A percentile compares a stretch with the other conserved stretches of the same genome.
phyloP scores from a whole-genome alignment of 2,797 vertebrate genomes.

The Schizopygopsis pylzovi region DNA sequence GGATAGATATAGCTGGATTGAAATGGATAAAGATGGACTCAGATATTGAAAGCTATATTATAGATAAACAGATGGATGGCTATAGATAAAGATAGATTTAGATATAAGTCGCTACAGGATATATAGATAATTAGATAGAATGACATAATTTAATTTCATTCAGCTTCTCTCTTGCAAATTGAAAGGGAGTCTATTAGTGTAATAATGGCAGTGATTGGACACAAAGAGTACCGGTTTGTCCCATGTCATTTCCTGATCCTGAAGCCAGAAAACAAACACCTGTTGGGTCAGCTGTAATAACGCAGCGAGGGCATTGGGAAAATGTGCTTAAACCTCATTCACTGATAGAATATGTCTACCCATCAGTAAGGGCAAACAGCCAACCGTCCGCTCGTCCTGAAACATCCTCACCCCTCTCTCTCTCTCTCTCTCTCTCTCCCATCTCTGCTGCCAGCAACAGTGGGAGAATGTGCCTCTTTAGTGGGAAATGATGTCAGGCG shows the following conservation, averaged over 20 bases:
- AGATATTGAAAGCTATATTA: neutral
- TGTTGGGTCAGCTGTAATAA: slow-evolving; percentile 23
- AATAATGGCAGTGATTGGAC: neutral
- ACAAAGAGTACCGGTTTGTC: slow-evolving; percentile 1
- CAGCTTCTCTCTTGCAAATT: neutral
- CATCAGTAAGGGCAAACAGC: slow-evolving; percentile 12
- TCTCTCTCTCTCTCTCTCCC: slow-evolving; percentile 4
- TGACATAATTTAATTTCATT: neutral
- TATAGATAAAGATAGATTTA: neutral
- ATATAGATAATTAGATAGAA: neutral
- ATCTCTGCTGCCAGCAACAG: slow-evolving; percentile 16
- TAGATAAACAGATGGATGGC: neutral
- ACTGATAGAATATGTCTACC: slow-evolving; percentile 22
- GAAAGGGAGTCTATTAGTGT: slow-evolving; percentile 3
- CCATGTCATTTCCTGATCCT: neutral
- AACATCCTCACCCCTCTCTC: slow-evolving; percentile 6
- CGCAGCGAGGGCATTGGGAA: slow-evolving; percentile 1
- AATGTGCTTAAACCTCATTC: slow-evolving; percentile 30
- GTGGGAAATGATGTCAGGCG: slow-evolving; percentile 61
- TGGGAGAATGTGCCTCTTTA: slow-evolving; percentile 56
- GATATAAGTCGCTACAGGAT: neutral
- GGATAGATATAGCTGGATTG: neutral
- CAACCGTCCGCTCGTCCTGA: neutral
- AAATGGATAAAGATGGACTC: neutral
- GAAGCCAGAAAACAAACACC: slow-evolving; percentile 15